A percentile compares a stretch with the other conserved stretches of the same genome.
Evolutionary conservation across 2,888 invertebrate species (phyloP).

Genomic region (Epirrhoe alternata): DNA sequence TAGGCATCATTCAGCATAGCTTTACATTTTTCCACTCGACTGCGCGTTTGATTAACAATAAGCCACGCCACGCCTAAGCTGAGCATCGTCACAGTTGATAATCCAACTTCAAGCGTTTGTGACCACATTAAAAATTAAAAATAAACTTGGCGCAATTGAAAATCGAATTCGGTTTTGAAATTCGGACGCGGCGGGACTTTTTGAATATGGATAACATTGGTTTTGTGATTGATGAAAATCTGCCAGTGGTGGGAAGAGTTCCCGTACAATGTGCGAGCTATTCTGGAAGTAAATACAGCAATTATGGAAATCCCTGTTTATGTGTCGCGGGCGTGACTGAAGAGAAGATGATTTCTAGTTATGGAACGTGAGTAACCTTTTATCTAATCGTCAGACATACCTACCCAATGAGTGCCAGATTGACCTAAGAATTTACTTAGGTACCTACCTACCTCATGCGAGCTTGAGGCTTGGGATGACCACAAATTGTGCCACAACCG

Average conservation of each 20-base stretch:
- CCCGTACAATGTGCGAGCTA: slow-evolving; percentile 7
- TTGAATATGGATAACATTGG: slow-evolving; percentile 68
- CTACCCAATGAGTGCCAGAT: no score
- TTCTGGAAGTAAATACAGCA: background rate
- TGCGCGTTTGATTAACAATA: slow-evolving; percentile 60
- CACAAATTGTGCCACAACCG: no score
- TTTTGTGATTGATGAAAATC: slow-evolving; percentile 63
- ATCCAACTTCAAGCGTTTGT: slow-evolving; percentile 1
- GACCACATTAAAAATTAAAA: background rate
- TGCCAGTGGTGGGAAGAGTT: slow-evolving; percentile 48
- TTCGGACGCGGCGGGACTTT: background rate
- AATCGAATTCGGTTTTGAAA: background rate
- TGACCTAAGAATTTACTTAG: no score
- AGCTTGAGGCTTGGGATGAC: no score
- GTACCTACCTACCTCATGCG: no score
- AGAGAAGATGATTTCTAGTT: slow-evolving; percentile 47
- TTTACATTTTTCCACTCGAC: slow-evolving; percentile 55
- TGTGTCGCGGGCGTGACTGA: background rate
- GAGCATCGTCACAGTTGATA: slow-evolving; percentile 26
- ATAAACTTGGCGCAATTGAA: background rate
- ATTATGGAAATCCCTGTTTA: slow-evolving; percentile 1
- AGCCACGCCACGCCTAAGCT: slow-evolving; percentile 45
- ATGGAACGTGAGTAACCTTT: slow-evolving; percentile 56
- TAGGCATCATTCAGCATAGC: slow-evolving; percentile 38
- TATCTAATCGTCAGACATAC: background rate